Evolutionary conservation across 1,140 invertebrate genomes (phyloP).

Genomic region (Trigoniulus corallinus): DNA sequence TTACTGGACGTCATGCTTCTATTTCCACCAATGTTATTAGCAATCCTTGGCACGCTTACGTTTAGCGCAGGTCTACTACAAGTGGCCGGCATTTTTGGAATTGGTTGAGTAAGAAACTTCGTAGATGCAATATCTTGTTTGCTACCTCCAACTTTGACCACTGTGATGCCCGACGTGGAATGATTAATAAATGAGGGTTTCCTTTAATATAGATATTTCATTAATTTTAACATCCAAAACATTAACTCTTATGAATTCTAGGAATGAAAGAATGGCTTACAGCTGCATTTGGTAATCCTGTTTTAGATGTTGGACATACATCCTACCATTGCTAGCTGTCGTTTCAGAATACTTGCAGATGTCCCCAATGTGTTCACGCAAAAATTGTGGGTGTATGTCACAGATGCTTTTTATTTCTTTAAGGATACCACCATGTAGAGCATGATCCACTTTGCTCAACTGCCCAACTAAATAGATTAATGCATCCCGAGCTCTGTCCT

Average conservation of each 20-base stretch:
- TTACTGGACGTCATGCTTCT: constrained; percentile 52
- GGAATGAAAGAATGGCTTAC: too few species aligned
- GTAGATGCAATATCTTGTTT: constrained; percentile 18
- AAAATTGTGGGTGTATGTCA: constrained; percentile 52
- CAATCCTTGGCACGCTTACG: constrained; percentile 10
- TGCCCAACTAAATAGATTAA: constrained; percentile 59
- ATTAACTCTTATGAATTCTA: not conserved
- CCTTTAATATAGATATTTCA: constrained; percentile 23
- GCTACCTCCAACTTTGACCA: constrained; percentile 48
- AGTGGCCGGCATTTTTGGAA: not conserved
- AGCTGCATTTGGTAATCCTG: constrained; percentile 17
- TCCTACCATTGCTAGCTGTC: constrained; percentile 22
- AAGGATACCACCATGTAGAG: constrained; percentile 46
- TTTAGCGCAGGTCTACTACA: constrained; percentile 8
- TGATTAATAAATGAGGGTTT: constrained; percentile 31
- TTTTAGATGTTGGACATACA: constrained; percentile 30
- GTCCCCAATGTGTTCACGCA: constrained; percentile 53
- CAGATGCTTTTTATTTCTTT: constrained; percentile 58
- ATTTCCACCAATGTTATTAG: constrained; percentile 23
- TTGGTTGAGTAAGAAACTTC: not conserved
- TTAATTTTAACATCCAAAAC: not conserved
- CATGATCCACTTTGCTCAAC: constrained; percentile 46
- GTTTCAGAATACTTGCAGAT: constrained; percentile 44
- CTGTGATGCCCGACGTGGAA: constrained; percentile 50
- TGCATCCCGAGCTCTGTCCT: constrained; percentile 56